Evolutionary conservation across 2,888 invertebrate species (phyloP), one percentile per base, ranked within the genome.

Genomic region (Tanytarsus gracilentus): DNA sequence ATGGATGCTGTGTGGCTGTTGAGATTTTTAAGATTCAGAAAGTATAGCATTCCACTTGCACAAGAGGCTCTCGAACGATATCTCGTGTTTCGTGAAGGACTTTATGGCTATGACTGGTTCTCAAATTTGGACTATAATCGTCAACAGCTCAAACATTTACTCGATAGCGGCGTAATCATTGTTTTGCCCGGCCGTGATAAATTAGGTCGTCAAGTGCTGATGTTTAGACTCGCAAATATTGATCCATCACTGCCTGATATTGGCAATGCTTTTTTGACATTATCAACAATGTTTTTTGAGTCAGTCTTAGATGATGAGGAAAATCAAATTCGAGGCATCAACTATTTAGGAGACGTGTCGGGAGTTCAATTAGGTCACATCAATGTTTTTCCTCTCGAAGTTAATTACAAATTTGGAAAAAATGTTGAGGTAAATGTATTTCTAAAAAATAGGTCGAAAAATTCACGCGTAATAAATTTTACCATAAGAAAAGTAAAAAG

Each of bases 251-350:
- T 51, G 1, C 4, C 7, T 36, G 33, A 29, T 11, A 48, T 44
- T 29, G 30, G 30, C 1, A 14, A 21, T 25, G 18, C 26, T 27
- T 36, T 23, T 8, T 48, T 53, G 14, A 53, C 14, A 11, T 18
- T 49, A 27, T 25, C 27, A 33, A 56, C 59, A 60, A 49, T 84
- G 44, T 84, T 85, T 21, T 88, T 85, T 69, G 89, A 90, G 71
- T 81, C 86, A 1, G 70, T 89, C 49, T 78, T 90, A 77, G 88
- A 88, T 69, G 86, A 89, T 68, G 88, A 90, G 70, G 85, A 87
- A 65, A 84, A 80, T 65, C 90, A 90, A 73, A 79, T 88, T 5
- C 77, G 85, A 11, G 90, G 90, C 11, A 80, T 85, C 67, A 85
- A 86, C 1, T 88, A 89, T 72, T 83, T 85, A 70, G 85, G 83